Evolutionary conservation across 1,140 invertebrate genomes (phyloP), one percentile per base, ranked within the genome.

Genomic region (Euschistus heros): DNA sequence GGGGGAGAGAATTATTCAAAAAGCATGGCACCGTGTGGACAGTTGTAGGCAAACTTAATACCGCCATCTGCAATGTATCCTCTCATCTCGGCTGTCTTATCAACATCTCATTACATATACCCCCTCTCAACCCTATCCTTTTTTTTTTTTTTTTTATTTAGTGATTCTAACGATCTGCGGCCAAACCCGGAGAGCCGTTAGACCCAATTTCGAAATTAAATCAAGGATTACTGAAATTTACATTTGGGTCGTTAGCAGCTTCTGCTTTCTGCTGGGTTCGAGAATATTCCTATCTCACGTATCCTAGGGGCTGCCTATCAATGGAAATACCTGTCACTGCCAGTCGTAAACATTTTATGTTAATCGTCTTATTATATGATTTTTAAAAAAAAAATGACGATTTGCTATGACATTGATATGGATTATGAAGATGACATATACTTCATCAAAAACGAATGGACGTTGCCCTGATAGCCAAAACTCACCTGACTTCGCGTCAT

Each of bases 1-100:
- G 24, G 15, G 54, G 18, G 54, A 22, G n/a, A 14, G 15, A 57
- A 24, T 57, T 24, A 24, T 57, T 26, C 18, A 57, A 57, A 57
- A 57, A 26, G 18, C 47, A 22, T 50, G 20, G 15, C 54, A 20
- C 18, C 10, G 20, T 18, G 54, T 57, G 54, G 54, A 57, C 54
- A 57, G 54, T 57, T 57, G 54, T 57, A 57, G 54, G 54, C 54
- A 57, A 57, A 57, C 54, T 57, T 57, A 57, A 57, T 57, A 57
- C 54, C 54, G 24, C 18, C 54, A 57, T 24, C 18, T 57, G 24
- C 24, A 57, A 57, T 57, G 18, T 57, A 57, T 57, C 18, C 54
- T 22, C 54, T 26, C 18, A 24, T 17, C 24, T 24, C 24, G 3
- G 18, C 54, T 37, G 33, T 37, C 54, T 57, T 57, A 57, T 57